A percentile compares a stretch with the other conserved stretches of the same genome.
These are phyloP conservation scores for Hippasteria phrygiana DNA, from an alignment of 53 echinoderm and acorn worm genomes.

Conservation along the genomic window DNA sequence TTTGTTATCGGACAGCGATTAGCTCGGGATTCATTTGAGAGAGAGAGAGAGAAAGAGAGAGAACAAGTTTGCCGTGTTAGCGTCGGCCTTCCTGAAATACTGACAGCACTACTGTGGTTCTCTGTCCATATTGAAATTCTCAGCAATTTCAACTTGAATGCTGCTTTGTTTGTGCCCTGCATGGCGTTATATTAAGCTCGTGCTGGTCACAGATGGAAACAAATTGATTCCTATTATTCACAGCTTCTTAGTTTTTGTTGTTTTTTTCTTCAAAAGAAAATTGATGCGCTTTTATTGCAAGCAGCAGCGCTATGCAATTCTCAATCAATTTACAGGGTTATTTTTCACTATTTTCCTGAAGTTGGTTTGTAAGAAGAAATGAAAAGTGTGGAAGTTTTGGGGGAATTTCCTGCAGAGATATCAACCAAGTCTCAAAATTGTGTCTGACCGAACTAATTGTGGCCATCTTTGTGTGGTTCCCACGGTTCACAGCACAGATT, in stretches of 20 bases:
- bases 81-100: background rate
- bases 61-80: background rate
- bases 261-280: background rate
- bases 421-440: no score
- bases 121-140: background rate
- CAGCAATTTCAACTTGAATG: background rate
- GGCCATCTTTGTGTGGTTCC: conserved; percentile 1
- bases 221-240: background rate
- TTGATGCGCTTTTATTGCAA: background rate
- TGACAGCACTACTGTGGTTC: background rate
- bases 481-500: background rate
- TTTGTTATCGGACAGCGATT: background rate
- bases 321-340: background rate
- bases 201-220: conserved; percentile 40
- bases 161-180: background rate
- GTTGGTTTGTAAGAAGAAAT: background rate
- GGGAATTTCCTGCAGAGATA: background rate
- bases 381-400: no score
- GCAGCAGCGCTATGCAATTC: background rate
- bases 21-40: background rate
- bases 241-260: background rate
- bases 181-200: background rate
- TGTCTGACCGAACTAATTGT: background rate
- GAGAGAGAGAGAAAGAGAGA: background rate
- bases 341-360: background rate